Base-by-base conservation (phyloP, 2,888 invertebrate species). In the Synanthedon myopaeformis region DNA sequence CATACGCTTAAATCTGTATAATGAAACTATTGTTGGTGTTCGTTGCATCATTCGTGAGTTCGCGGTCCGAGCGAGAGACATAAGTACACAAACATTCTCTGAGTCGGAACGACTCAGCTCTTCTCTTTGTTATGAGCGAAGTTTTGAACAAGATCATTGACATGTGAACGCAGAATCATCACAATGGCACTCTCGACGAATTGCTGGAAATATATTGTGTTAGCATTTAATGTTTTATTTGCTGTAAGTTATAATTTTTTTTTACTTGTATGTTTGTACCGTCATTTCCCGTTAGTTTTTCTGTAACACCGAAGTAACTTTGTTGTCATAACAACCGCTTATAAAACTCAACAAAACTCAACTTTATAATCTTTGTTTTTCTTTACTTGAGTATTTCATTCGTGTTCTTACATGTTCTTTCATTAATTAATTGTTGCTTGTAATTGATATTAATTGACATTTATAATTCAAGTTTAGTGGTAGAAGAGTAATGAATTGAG, bases 171-270 rank as follows among this genome's bases (percentile, higher is more conserved):
- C 64, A 63, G 53, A 61, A 64, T 57, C 53, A 56, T 57, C 61
- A 76, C 73, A 72, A 88, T 88, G 88, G 82, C 79, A 60, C 67
- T 87, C 57, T 84, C 86, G 41, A 79, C 85, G 55, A 87, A 82
- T 67, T 86, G 87, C 66, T 87, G 87, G 84, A 86, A 87, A 76
- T 87, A 87, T 72, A 72, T 88, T 23, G 86, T 88, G 66, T 65
- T 88, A 66, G 79, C 78, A 60, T 88, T 83, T 74, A 87, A 88
- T 61, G 70, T 85, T 49, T 65, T 88, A 61, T 86, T 88, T 65
- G 87, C 81, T 54, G 88, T 88, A 62, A 87, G 88, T 83, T 68
- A 48, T 56, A 53, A 6, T 19, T 10, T 49, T 12, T 12, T 12
- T 12, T 5, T 19, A 12, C 23, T 49, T 49, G 8, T 23, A 49